These are phyloP conservation scores for Coregonus clupeaformis DNA, from an alignment of 2,113 vertebrate species.

Conservation along the genomic window DNA sequence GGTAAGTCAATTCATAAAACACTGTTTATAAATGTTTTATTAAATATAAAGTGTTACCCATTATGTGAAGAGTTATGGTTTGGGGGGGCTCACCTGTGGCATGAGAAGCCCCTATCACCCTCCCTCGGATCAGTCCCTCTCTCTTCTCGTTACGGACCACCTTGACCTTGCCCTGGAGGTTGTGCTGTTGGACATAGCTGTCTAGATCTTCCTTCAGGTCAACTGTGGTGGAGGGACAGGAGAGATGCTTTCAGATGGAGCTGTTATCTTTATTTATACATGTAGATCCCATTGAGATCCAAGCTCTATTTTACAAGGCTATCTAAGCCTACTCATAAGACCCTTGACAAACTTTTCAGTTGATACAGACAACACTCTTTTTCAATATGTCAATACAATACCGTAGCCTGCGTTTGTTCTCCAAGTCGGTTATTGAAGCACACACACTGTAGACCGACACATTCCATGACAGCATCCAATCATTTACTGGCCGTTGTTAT, in stretches of 20 bases:
- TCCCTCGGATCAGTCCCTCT: slow-evolving; percentile 92
- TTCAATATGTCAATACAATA: background rate
- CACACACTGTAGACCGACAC: background rate
- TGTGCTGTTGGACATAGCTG: slow-evolving; percentile 74
- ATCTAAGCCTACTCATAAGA: too few species aligned
- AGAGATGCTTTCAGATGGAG: background rate
- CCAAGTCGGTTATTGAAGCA: background rate
- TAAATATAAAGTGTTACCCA: too few species aligned
- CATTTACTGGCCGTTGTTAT: background rate
- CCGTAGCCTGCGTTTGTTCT: background rate
- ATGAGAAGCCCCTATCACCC: slow-evolving; percentile 93
- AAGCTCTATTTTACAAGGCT: background rate
- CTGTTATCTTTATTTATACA: background rate
- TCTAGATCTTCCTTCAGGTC: slow-evolving; percentile 88
- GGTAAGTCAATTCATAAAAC: too few species aligned
- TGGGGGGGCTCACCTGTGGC: slow-evolving; percentile 79
- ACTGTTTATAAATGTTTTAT: too few species aligned
- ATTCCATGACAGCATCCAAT: background rate
- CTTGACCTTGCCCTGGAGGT: slow-evolving; percentile 78
- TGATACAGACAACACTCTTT: background rate
- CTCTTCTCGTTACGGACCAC: slow-evolving; percentile 87
- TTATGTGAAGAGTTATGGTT: too few species aligned
- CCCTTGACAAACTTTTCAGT: too few species aligned
- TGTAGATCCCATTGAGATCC: background rate
- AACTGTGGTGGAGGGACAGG: slow-evolving; percentile 63